These are phyloP conservation scores for Charadrius vociferus DNA, from an alignment of 2,113 vertebrate species.

Conservation along the genomic window DNA sequence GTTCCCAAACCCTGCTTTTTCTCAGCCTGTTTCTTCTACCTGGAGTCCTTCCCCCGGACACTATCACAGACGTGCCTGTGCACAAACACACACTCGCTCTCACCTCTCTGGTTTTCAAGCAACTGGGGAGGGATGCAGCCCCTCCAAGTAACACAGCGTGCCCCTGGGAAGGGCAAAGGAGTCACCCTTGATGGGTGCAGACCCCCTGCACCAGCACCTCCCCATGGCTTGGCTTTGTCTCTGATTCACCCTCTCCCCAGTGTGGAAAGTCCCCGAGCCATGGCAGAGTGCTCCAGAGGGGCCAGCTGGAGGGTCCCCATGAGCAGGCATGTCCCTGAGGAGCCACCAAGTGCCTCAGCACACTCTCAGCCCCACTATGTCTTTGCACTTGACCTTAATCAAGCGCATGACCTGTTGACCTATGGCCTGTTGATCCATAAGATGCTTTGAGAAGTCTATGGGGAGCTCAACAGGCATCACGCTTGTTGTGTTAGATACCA, in stretches of 20 bases:
- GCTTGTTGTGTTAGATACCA: rapidly evolving
- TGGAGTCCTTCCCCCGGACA: neutral
- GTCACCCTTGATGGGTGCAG: neutral
- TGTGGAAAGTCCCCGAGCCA: neutral
- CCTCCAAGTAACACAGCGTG: rapidly evolving
- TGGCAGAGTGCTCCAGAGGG: neutral
- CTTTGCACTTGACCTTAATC: neutral
- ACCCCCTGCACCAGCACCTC: neutral
- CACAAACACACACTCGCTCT: neutral
- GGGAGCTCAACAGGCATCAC: neutral
- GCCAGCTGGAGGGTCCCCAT: neutral
- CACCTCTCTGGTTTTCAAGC: neutral
- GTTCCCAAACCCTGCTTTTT: neutral
- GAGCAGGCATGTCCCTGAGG: too few species aligned
- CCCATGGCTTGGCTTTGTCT: neutral
- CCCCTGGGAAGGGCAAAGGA: neutral
- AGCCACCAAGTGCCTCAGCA: neutral
- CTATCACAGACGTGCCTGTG: neutral
- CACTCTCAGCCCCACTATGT: neutral
- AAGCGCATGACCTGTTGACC: neutral
- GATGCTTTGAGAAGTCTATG: neutral
- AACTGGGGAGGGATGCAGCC: neutral
- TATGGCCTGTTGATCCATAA: neutral
- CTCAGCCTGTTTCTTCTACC: neutral
- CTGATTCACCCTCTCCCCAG: neutral